These are phyloP conservation scores for Forbesichthys agassizii DNA, from an alignment of 2,113 vertebrate species.

Conservation along the genomic window DNA sequence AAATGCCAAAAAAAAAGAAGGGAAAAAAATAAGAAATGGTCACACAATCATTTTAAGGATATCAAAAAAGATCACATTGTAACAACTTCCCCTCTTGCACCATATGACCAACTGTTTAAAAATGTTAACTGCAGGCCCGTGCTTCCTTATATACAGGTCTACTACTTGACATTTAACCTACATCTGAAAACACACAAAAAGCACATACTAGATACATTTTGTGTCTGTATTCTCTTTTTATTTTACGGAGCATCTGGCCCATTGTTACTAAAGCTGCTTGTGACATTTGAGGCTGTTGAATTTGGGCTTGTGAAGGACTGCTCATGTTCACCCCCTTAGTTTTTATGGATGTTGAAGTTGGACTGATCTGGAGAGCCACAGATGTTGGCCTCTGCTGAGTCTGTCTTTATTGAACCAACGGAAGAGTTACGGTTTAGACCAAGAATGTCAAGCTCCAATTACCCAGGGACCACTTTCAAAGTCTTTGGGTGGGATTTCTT, in stretches of 20 bases:
- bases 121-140: conserved; percentile 18
- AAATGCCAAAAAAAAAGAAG: background rate
- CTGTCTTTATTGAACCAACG: conserved; percentile 28
- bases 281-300: conserved; percentile 33
- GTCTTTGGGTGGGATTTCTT: no score
- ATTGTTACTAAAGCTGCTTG: conserved; percentile 4
- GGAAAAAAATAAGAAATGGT: background rate
- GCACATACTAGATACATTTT: background rate
- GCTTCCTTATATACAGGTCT: conserved; percentile 1
- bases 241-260: conserved; percentile 8
- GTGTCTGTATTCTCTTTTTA: background rate
- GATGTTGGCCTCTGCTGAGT: conserved; percentile 18
- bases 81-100: conserved; percentile 21
- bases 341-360: conserved; percentile 27
- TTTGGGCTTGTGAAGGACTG: conserved; percentile 10
- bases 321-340: conserved; percentile 3
- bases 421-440: conserved; percentile 1
- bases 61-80: conserved; percentile 19
- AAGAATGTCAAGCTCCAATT: no score
- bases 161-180: background rate
- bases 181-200: background rate
- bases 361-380: conserved; percentile 29
- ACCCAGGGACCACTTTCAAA: no score
- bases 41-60: conserved; percentile 23
- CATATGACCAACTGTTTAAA: conserved; percentile 19